These are phyloP conservation scores for Spisula subtruncata DNA, from an alignment of 2,888 invertebrate species.

Conservation along the genomic window DNA sequence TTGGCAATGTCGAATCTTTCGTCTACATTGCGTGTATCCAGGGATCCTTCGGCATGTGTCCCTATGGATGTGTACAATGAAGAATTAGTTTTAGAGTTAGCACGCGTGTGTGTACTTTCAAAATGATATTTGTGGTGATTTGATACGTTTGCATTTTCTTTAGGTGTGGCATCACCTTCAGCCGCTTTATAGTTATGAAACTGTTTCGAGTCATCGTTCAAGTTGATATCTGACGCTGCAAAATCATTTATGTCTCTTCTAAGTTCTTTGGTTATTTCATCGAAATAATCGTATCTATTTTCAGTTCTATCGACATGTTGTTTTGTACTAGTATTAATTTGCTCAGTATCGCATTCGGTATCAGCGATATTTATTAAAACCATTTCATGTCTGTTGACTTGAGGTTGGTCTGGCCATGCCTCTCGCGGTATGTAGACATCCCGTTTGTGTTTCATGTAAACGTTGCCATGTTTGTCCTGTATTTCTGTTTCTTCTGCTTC, in stretches of 20 bases:
- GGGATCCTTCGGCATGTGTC: no score
- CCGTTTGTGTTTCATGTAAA: background rate
- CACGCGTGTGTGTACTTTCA: no score
- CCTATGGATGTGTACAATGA: no score
- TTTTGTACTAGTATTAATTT: background rate
- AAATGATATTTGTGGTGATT: background rate
- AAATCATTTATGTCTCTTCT: background rate
- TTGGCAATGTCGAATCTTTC: background rate
- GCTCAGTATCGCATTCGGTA: background rate
- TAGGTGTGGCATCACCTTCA: background rate
- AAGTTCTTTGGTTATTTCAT: constrained; percentile 7
- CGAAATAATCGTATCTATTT: constrained; percentile 35
- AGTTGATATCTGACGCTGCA: background rate
- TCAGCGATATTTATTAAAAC: background rate
- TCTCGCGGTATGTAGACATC: constrained; percentile 30
- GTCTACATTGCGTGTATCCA: no score
- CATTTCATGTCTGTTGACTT: background rate
- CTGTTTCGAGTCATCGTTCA: background rate
- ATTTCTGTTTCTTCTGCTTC: no score
- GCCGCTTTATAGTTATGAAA: background rate
- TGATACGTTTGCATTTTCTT: background rate
- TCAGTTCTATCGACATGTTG: background rate
- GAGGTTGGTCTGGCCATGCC: constrained; percentile 5
- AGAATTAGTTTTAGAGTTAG: no score
- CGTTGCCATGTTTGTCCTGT: no score